Conservation (phyloP, 2,888 invertebrate genomes). For the Coleophora deauratella region DNA sequence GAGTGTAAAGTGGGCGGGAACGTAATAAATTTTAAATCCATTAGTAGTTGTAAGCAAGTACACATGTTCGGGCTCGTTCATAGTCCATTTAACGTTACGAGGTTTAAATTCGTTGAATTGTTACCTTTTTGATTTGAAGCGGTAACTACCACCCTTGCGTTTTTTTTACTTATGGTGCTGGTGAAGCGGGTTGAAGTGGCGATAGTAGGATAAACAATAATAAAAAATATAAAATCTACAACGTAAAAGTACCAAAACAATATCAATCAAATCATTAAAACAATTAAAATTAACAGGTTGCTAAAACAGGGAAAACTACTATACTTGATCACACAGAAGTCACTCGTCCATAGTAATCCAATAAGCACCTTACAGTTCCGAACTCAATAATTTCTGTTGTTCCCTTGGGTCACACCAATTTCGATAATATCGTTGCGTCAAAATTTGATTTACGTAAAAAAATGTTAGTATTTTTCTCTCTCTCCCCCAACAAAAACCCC, state of each 20-base stretch:
- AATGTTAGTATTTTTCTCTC: slow-evolving; percentile 31
- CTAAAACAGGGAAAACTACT: too few relatives aligned
- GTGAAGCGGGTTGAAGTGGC: neutral
- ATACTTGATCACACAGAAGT: slow-evolving; percentile 16
- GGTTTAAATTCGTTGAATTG: slow-evolving; percentile 68
- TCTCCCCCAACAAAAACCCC: slow-evolving; percentile 37
- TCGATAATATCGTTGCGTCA: slow-evolving; percentile 51
- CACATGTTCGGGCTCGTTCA: slow-evolving; percentile 60
- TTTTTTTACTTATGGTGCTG: neutral
- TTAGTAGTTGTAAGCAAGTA: slow-evolving; percentile 57
- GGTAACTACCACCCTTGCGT: slow-evolving; percentile 21
- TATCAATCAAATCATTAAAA: too few relatives aligned
- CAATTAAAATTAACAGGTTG: too few relatives aligned
- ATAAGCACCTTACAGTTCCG: slow-evolving; percentile 49
- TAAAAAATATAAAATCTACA: too few relatives aligned
- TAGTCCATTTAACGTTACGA: slow-evolving; percentile 72
- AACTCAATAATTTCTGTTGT: slow-evolving; percentile 55
- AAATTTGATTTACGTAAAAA: slow-evolving; percentile 64
- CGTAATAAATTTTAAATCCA: slow-evolving; percentile 72
- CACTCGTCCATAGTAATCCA: slow-evolving; percentile 45
- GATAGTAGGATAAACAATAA: too few relatives aligned
- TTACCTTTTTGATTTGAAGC: slow-evolving; percentile 46
- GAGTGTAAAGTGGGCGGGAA: slow-evolving; percentile 51
- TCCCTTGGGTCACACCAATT: slow-evolving; percentile 62
- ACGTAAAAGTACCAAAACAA: too few relatives aligned